Conservation (phyloP, 1,140 invertebrate genomes). For the Lordiphosa clarofinis region DNA sequence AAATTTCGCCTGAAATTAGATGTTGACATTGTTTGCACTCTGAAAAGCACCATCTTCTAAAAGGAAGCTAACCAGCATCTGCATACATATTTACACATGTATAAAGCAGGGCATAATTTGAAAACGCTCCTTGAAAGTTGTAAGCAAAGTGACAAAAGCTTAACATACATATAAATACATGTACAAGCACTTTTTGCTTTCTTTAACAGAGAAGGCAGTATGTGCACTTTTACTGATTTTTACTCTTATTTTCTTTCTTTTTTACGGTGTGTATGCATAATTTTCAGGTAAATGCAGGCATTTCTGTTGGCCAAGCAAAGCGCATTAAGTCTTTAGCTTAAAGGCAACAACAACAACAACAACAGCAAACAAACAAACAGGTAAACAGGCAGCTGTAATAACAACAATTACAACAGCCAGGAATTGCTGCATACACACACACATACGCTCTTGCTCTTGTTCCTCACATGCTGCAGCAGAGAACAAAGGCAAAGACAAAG, state of each 20-base stretch:
- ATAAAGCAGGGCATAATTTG: slow-evolving; percentile 32
- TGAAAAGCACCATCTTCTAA: slow-evolving; percentile 18
- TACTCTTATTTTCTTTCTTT: slow-evolving; percentile 41
- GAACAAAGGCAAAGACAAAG: slow-evolving; percentile 32
- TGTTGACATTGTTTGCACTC: slow-evolving; percentile 45
- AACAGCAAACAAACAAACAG: slow-evolving; percentile 26
- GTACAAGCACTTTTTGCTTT: slow-evolving; percentile 3
- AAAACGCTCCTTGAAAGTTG: slow-evolving; percentile 38
- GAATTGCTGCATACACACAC: slow-evolving; percentile 23
- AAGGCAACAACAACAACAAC: slow-evolving; percentile 35
- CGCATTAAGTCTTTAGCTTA: slow-evolving; percentile 72
- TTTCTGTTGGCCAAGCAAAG: slow-evolving; percentile 35
- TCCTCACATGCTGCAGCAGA: slow-evolving; percentile 12
- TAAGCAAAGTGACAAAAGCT: slow-evolving; percentile 36
- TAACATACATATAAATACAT: slow-evolving; percentile 1
- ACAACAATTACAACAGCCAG: slow-evolving; percentile 58
- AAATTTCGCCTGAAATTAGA: slow-evolving; percentile 35
- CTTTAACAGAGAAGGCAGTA: no score
- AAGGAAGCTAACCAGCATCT: slow-evolving; percentile 10
- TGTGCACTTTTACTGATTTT: slow-evolving; percentile 43
- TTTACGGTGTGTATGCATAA: slow-evolving; percentile 28
- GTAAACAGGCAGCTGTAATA: slow-evolving; percentile 45
- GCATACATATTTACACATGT: slow-evolving; percentile 1
- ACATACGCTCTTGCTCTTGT: slow-evolving; percentile 19
- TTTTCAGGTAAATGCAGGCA: slow-evolving; percentile 21